Conservation (phyloP, 2,888 invertebrate genomes). For the Tachina lurida region DNA sequence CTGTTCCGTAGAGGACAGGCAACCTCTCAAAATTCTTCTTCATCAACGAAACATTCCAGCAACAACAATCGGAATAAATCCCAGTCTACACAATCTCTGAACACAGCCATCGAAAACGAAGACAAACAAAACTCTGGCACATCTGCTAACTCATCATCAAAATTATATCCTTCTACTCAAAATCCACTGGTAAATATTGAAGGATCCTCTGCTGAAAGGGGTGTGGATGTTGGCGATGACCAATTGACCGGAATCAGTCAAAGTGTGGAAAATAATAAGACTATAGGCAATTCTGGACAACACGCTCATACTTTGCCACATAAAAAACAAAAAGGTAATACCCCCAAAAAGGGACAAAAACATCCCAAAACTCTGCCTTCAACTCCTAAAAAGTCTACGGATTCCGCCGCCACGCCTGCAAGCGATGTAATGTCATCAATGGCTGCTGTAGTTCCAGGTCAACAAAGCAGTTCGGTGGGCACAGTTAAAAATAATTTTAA, state of each 20-base stretch:
- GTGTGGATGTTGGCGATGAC: constrained; percentile 79
- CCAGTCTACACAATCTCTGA: constrained; percentile 79
- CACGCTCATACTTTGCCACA: constrained; percentile 77
- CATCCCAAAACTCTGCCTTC: constrained; percentile 79
- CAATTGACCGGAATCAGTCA: constrained; percentile 45
- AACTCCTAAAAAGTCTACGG: constrained; percentile 63
- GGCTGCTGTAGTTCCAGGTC: constrained; percentile 75
- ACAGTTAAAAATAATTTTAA: constrained; percentile 75
- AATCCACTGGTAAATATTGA: constrained; percentile 73
- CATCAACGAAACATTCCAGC: constrained; percentile 72
- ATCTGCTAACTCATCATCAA: constrained; percentile 71
- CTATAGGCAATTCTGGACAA: constrained; percentile 35
- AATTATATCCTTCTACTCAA: constrained; percentile 75
- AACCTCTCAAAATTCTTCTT: constrained; percentile 81
- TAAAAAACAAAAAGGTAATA: constrained; percentile 77
- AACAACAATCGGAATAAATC: constrained; percentile 82
- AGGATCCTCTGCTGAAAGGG: constrained; percentile 77
- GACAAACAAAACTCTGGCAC: constrained; percentile 69
- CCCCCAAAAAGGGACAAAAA: constrained; percentile 79
- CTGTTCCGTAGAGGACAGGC: constrained; percentile 94
- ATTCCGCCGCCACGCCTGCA: constrained; percentile 70
- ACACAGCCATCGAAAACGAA: constrained; percentile 76
- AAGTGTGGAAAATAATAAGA: constrained; percentile 64
- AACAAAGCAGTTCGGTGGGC: constrained; percentile 72
- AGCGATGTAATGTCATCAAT: constrained; percentile 77